Percentiles rank a stretch among this genome's conserved stretches.
Evolutionary conservation across 2,113 vertebrate species (phyloP).

Genomic region (Corythornis cristatus): DNA sequence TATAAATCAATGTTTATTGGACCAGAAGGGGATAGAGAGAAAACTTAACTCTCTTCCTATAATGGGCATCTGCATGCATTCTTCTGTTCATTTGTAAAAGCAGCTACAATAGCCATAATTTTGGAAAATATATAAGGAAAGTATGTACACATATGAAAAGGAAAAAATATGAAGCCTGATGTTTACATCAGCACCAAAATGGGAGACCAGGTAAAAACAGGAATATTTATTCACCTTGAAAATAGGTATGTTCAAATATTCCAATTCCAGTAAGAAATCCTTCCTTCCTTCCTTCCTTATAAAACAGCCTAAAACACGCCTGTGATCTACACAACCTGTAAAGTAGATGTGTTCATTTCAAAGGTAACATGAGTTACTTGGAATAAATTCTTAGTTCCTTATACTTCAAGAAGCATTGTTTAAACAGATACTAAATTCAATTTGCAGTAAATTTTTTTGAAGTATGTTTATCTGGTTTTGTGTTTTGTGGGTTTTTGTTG

Average conservation of each 20-base stretch:
- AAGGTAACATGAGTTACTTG: not conserved
- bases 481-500: not conserved
- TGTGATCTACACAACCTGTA: not conserved
- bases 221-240: not conserved
- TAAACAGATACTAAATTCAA: not conserved
- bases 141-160: not conserved
- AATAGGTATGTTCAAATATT: not conserved
- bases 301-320: not conserved
- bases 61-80: not conserved
- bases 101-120: not conserved
- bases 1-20: constrained; percentile 44
- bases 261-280: not conserved
- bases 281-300: too few relatives aligned
- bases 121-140: not conserved
- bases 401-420: not conserved
- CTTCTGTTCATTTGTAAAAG: not conserved
- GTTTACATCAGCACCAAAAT: not conserved
- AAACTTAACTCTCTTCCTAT: not conserved
- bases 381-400: not conserved
- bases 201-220: not conserved
- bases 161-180: not conserved
- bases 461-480: not conserved
- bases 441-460: not conserved
- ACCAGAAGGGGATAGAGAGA: constrained; percentile 13
- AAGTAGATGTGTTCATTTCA: not conserved